Base-by-base conservation (phyloP, 2,888 invertebrate genomes). In the Sarcophaga variegata region DNA sequence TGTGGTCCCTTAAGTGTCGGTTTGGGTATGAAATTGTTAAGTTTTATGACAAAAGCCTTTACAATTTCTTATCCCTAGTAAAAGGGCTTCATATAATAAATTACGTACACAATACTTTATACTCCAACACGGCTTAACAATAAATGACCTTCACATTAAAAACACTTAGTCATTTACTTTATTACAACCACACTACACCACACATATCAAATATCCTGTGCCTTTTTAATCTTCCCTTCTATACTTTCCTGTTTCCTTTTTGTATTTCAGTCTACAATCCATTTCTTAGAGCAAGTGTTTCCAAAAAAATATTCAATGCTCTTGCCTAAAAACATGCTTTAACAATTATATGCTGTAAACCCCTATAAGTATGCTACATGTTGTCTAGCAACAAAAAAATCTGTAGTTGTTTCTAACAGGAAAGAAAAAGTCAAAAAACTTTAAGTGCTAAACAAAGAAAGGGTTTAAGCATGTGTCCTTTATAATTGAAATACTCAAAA, bases 101-200 rank as follows among this genome's bases (percentile, higher is more conserved):
- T 37, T 37, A 37, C 37, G 2, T 37, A 37, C 37, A 37, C 37
- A 37, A 37, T 82, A 20, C 22, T 25, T 22, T 45, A 45, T 71
- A 45, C 49, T 67, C 2, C 47, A 59, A 59, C 63, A 81, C 77
- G 75, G 45, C 22, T 67, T 70, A 45, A 47, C 27, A 60, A 78
- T 49, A 62, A 81, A 78, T 75, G 66, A 70, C 77, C 75, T 81
- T 83, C 54, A 75, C 45, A 69, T 47, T 64, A 71, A 14, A 66
- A 82, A 71, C 49, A 60, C 20, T 63, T 45, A 63, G 37, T 59
- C 72, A 63, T 47, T 49, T 63, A 25, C 25, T 25, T 5, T 63
- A 63, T 63, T 63, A 12, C 4, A 11, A 63, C 12, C 37, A 45
- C 37, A 37, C 10, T 37, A 37, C 10, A 37, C 8, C 37, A 37